Conservation (phyloP, 2,113 vertebrate species). For the Acrocephalus arundinaceus region DNA sequence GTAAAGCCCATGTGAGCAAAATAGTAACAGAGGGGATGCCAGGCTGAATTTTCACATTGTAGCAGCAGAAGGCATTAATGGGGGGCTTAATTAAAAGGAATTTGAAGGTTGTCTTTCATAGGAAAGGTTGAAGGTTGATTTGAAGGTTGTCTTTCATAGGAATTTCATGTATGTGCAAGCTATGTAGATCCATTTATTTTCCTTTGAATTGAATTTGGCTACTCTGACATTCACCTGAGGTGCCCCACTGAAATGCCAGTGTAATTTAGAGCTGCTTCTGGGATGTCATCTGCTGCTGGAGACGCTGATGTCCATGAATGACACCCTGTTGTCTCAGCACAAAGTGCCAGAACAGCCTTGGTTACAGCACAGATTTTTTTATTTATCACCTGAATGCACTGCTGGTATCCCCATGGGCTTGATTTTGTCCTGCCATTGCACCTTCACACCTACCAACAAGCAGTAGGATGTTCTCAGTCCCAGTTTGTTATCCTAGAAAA, state of each 20-base stretch:
- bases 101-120: neutral
- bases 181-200: rapidly evolving
- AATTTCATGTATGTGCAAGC: neutral
- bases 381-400: neutral
- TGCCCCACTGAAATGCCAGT: neutral
- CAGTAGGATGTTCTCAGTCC: neutral
- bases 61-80: neutral
- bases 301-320: neutral
- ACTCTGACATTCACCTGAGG: neutral
- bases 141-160: neutral
- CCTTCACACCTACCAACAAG: neutral
- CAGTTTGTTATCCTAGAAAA: neutral
- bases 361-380: neutral
- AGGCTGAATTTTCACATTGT: neutral
- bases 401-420: neutral
- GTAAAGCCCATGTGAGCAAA: rapidly evolving
- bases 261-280: neutral
- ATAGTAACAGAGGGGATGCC: neutral
- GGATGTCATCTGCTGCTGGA: neutral
- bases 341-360: neutral
- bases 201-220: neutral
- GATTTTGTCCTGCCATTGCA: neutral
- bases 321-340: neutral
- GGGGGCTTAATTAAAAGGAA: neutral
- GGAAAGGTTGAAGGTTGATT: neutral